Conservation (phyloP, 2,797 vertebrate genomes). For the Melanotaenia maccullochi region DNA sequence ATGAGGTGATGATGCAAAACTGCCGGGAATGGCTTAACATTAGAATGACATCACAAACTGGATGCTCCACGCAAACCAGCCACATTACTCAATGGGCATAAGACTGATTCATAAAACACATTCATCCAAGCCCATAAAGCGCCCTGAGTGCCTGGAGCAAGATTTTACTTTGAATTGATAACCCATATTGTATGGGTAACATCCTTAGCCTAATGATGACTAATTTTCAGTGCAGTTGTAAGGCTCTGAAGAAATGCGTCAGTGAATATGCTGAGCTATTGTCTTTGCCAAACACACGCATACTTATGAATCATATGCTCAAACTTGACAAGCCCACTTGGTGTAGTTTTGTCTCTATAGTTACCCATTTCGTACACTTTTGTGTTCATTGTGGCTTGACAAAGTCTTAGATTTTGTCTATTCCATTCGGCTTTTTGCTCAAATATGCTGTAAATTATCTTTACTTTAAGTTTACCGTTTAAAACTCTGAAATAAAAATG, state of each 20-base stretch:
- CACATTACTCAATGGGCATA: not conserved
- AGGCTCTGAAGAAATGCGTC: not conserved
- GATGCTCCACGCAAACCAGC: not conserved
- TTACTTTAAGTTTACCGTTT: not conserved
- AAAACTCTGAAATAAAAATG: conserved; percentile 7
- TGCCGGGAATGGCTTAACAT: not conserved
- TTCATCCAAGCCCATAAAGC: no score
- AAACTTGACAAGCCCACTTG: not conserved
- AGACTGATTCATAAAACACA: not conserved
- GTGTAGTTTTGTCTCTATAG: not conserved
- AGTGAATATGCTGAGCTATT: not conserved
- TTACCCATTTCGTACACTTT: not conserved
- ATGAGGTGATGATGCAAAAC: not conserved
- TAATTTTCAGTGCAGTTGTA: not conserved
- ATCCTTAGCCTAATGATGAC: not conserved
- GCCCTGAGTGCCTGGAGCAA: not conserved
- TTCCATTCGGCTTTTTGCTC: not conserved
- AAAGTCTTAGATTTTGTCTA: not conserved
- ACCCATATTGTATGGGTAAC: not conserved
- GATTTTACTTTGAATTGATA: not conserved
- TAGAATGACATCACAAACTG: not conserved
- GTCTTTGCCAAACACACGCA: not conserved
- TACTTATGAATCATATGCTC: conserved; percentile 21
- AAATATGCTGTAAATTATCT: not conserved
- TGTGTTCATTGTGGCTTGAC: not conserved